These are phyloP conservation scores for Oreotrochilus melanogaster DNA, from an alignment of 2,113 vertebrate genomes.

Conservation along the genomic window DNA sequence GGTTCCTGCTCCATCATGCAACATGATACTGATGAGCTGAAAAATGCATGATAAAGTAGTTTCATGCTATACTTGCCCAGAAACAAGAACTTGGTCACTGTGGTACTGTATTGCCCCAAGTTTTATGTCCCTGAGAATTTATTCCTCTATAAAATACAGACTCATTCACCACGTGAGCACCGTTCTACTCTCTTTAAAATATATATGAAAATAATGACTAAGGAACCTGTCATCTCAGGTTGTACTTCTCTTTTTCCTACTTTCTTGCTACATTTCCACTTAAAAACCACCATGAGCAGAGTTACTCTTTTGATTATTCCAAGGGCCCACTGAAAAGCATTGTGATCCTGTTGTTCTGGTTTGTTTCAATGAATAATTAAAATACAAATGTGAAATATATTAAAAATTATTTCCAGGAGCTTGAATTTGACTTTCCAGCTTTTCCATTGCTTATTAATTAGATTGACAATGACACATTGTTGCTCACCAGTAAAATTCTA, in stretches of 20 bases:
- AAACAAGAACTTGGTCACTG: neutral
- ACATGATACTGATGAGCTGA: neutral
- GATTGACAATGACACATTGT: constrained; percentile 38
- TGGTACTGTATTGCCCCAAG: neutral
- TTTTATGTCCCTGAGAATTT: neutral
- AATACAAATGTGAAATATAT: neutral
- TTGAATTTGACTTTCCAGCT: constrained; percentile 4
- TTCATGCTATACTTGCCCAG: neutral
- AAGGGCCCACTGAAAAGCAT: neutral
- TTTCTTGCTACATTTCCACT: neutral
- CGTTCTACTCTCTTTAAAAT: neutral
- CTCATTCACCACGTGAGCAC: fast-evolving
- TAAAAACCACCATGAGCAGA: neutral
- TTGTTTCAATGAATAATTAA: constrained; percentile 52
- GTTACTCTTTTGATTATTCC: constrained; percentile 3
- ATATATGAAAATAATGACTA: neutral
- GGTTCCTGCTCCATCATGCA: constrained; percentile 29
- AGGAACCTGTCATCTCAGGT: neutral
- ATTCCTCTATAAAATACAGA: neutral
- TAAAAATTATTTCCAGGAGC: neutral
- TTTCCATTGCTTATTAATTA: constrained; percentile 6
- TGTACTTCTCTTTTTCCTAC: neutral
- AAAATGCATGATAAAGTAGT: neutral
- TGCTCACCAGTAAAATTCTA: neutral
- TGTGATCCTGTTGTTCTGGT: neutral